phyloP scores from a whole-genome alignment of 92 coral and sea anemone genomes.

The Umimayanthus chanpuru region DNA sequence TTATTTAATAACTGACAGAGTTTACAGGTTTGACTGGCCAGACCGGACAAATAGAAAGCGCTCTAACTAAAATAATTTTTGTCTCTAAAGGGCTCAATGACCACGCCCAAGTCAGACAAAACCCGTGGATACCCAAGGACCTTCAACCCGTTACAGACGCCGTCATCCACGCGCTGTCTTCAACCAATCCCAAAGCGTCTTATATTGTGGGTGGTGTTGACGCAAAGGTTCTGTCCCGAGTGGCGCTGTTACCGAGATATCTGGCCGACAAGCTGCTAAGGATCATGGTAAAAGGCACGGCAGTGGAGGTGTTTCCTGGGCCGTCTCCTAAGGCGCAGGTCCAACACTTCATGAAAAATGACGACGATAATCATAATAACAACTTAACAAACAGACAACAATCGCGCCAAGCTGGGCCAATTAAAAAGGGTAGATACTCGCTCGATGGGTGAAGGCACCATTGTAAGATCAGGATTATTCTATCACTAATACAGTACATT shows the following conservation, averaged over 20 bases:
- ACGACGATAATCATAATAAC: neutral
- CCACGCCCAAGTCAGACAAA: neutral
- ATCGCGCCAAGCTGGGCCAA: neutral
- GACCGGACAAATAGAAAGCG: neutral
- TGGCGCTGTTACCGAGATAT: constrained; percentile 36
- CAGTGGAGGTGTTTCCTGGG: neutral
- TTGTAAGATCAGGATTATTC: too few species aligned
- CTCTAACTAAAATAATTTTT: neutral
- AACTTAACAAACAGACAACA: neutral
- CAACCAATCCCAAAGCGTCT: constrained; percentile 34
- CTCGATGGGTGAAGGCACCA: too few species aligned
- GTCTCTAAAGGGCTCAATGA: neutral
- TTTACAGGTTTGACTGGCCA: too few species aligned
- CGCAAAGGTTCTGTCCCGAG: constrained; percentile 34
- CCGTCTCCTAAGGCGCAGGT: neutral
- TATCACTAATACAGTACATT: too few species aligned
- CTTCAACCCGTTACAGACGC: constrained; percentile 39
- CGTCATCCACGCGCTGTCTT: constrained; percentile 44
- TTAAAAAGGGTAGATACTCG: neutral
- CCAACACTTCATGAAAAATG: neutral
- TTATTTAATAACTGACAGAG: too few species aligned
- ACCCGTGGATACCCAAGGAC: neutral
- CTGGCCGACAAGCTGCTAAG: neutral
- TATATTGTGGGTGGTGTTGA: constrained; percentile 45
- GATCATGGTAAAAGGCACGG: neutral